phyloP scores from a whole-genome alignment of 2,888 invertebrate genomes.

The Pristionchus exspectatus region DNA sequence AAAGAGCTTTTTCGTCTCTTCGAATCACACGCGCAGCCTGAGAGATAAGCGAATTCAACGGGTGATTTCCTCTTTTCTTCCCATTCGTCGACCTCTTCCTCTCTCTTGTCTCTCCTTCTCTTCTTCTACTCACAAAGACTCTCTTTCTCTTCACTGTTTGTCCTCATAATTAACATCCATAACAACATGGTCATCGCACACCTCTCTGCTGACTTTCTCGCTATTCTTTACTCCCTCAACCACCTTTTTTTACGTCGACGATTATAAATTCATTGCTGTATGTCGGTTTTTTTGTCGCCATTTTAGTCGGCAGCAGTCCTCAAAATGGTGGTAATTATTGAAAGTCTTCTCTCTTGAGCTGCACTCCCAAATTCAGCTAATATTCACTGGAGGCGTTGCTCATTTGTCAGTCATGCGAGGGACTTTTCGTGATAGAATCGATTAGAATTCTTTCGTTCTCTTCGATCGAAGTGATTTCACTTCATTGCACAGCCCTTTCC shows the following conservation, averaged over 20 bases:
- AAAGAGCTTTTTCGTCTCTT: not conserved
- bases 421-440: constrained; percentile 19
- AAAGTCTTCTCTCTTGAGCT: not conserved
- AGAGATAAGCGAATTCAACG: constrained; percentile 1
- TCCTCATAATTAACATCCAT: not conserved
- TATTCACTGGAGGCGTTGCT: constrained; percentile 5
- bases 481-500: not conserved
- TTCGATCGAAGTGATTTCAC: not conserved
- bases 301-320: not conserved
- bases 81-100: not conserved
- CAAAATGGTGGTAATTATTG: constrained; percentile 10
- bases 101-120: not conserved
- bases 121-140: not conserved
- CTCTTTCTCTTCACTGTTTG: not conserved
- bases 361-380: constrained; percentile 30
- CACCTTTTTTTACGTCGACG: not conserved
- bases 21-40: not conserved
- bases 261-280: constrained; percentile 9
- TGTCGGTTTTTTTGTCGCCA: not conserved
- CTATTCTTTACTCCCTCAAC: not conserved
- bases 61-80: constrained; percentile 7
- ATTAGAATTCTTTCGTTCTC: not conserved
- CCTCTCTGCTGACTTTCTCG: not conserved
- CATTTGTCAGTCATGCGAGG: not conserved
- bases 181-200: not conserved